These are phyloP conservation scores for Hirtodrosophila alboralis DNA, from an alignment of 2,888 invertebrate species.

Conservation along the genomic window DNA sequence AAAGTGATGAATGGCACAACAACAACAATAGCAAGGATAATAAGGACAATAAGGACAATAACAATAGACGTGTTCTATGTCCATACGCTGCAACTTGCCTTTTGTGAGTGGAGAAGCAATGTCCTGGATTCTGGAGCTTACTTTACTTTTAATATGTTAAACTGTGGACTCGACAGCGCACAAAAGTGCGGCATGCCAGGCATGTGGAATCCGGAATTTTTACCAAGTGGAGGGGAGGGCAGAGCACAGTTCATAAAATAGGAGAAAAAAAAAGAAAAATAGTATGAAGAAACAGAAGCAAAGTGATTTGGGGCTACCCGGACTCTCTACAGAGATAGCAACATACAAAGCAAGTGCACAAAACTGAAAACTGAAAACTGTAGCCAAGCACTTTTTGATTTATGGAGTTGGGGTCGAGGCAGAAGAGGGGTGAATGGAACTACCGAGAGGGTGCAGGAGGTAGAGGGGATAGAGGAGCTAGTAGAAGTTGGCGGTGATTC, in stretches of 20 bases:
- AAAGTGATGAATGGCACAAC: constrained; percentile 43
- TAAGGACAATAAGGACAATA: constrained; percentile 37
- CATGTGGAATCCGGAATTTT: constrained; percentile 64
- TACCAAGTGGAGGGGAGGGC: not conserved
- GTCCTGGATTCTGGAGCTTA: constrained; percentile 45
- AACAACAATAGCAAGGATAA: constrained; percentile 9
- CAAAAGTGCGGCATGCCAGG: constrained; percentile 74
- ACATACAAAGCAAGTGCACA: constrained; percentile 75
- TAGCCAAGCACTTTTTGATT: constrained; percentile 79
- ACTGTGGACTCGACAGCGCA: constrained; percentile 64
- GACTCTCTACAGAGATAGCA: constrained; percentile 46
- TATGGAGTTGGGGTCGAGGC: constrained; percentile 28
- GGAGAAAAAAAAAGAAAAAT: constrained; percentile 26
- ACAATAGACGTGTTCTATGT: constrained; percentile 39
- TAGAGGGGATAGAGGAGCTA: not conserved
- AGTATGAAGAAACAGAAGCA: constrained; percentile 17
- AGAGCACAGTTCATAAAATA: constrained; percentile 63
- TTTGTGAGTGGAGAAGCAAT: constrained; percentile 22
- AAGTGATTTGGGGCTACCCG: constrained; percentile 27
- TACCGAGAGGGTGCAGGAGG: not conserved
- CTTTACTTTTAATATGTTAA: constrained; percentile 77
- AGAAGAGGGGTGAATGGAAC: not conserved
- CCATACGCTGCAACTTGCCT: constrained; percentile 10
- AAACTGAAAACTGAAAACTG: constrained; percentile 77
- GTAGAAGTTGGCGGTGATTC: constrained; percentile 1